These are phyloP conservation scores for Drosophila nr. fundita DNA, from an alignment of 2,888 invertebrate species.

Conservation along the genomic window DNA sequence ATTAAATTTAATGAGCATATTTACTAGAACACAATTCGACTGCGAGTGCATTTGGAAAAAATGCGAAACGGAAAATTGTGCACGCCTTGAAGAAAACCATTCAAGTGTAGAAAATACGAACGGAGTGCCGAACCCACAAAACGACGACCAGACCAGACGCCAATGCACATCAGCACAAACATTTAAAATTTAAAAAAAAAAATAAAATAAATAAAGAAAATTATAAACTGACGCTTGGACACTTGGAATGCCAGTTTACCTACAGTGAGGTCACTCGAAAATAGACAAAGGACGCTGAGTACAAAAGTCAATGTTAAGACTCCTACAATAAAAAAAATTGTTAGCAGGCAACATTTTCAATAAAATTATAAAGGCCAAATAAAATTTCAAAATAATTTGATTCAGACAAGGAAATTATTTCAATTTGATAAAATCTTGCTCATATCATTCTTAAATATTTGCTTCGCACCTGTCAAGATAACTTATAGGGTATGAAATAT, in stretches of 20 bases:
- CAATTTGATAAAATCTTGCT: background rate
- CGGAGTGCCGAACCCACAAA: conserved; percentile 65
- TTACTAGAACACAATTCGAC: conserved; percentile 60
- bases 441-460: background rate
- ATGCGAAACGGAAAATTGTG: conserved; percentile 68
- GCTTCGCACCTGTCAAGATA: background rate
- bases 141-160: conserved; percentile 38
- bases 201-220: conserved; percentile 38
- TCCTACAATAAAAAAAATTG: background rate
- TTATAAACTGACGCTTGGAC: conserved; percentile 70
- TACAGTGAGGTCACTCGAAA: conserved; percentile 42
- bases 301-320: background rate
- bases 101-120: conserved; percentile 71
- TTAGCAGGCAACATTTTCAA: background rate
- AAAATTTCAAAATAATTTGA: background rate
- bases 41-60: conserved; percentile 69
- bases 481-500: background rate
- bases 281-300: background rate
- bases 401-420: background rate
- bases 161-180: conserved; percentile 51
- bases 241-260: conserved; percentile 56
- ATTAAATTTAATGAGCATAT: conserved; percentile 76
- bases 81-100: conserved; percentile 78
- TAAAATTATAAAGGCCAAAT: background rate
- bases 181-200: conserved; percentile 19